phyloP scores from a whole-genome alignment of 2,113 vertebrate genomes.

The Suricata suricatta region DNA sequence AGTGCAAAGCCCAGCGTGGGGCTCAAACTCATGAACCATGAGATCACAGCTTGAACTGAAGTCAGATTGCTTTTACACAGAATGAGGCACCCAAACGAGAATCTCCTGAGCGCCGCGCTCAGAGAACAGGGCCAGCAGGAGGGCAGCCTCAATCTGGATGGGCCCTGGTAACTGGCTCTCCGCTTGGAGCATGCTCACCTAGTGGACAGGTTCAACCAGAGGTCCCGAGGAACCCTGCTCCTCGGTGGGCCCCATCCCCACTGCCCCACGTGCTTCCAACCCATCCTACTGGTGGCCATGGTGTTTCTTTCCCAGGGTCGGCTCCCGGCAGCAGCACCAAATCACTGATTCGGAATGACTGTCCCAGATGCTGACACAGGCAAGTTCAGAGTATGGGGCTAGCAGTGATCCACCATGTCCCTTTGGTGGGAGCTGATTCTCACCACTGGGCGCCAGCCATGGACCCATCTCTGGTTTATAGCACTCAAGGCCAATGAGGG shows the following conservation, averaged over 20 bases:
- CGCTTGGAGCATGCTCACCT: neutral
- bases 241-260: too few relatives aligned
- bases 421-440: neutral
- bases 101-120: accelerated
- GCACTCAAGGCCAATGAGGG: neutral
- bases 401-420: neutral
- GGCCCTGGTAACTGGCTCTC: neutral
- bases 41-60: too few relatives aligned
- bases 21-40: too few relatives aligned
- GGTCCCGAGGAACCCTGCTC: neutral
- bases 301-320: neutral
- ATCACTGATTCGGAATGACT: neutral
- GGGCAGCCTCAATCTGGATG: neutral
- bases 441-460: accelerated
- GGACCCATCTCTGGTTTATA: neutral
- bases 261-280: too few relatives aligned
- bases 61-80: neutral
- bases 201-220: neutral
- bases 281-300: neutral
- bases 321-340: neutral
- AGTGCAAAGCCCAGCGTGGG: too few relatives aligned
- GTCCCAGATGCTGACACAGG: neutral
- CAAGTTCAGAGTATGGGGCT: neutral
- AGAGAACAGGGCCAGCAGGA: neutral
- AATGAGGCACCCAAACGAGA: neutral